Evolutionary conservation across 2,113 vertebrate species (phyloP).

Genomic region (Lathamus discolor): DNA sequence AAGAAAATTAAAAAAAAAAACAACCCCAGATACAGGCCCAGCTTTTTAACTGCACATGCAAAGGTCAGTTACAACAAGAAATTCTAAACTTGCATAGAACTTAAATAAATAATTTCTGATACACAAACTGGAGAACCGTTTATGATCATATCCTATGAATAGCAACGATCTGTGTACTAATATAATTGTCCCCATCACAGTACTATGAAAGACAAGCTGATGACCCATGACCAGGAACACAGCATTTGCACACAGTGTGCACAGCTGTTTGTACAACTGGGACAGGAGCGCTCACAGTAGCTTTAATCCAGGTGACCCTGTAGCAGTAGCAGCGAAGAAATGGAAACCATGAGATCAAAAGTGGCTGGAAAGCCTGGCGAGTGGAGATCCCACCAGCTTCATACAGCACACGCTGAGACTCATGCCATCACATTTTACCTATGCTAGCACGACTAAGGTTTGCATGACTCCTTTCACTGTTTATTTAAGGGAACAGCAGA

Average conservation of each 20-base stretch:
- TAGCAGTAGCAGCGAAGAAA: background rate
- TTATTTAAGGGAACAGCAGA: background rate
- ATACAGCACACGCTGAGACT: background rate
- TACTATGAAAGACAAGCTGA: background rate
- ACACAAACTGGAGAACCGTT: background rate
- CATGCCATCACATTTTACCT: background rate
- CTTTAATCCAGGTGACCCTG: background rate
- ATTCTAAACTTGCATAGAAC: background rate
- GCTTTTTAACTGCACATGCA: background rate
- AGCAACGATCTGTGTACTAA: background rate
- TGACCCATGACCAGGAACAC: background rate
- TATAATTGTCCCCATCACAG: background rate
- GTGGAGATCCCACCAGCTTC: background rate
- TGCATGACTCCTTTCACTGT: background rate
- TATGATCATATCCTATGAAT: background rate
- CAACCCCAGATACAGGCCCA: background rate
- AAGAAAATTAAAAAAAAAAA: background rate
- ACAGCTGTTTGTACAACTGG: accelerated
- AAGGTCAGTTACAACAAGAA: background rate
- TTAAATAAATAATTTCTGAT: background rate
- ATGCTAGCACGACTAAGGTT: background rate
- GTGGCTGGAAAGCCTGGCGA: background rate
- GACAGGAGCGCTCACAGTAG: background rate
- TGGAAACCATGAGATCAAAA: background rate
- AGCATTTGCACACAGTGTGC: background rate